A percentile compares a stretch with the other conserved stretches of the same genome.
Evolutionary conservation across 2,113 vertebrate species (phyloP).

Genomic region (Sciurus niger): DNA sequence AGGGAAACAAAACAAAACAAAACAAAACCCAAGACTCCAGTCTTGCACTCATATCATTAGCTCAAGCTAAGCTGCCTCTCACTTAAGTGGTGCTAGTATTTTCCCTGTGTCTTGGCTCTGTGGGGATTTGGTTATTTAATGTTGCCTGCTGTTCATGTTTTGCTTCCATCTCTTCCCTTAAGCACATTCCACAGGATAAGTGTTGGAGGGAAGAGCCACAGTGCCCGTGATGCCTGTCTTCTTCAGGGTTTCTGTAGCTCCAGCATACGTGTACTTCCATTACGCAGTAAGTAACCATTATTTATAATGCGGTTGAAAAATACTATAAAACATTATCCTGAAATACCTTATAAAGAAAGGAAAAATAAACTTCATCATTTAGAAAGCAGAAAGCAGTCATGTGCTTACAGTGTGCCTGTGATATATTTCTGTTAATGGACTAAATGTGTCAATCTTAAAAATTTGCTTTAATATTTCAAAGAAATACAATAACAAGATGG

Average conservation of each 20-base stretch:
- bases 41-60: slow-evolving; percentile 59
- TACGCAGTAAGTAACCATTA: slow-evolving; percentile 48
- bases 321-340: background rate
- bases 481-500: slow-evolving; percentile 4
- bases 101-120: background rate
- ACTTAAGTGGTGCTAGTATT: background rate
- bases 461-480: slow-evolving; percentile 59
- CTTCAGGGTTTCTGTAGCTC: background rate
- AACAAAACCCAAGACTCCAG: slow-evolving; percentile 58
- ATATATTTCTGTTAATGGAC: background rate
- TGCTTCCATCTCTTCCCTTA: slow-evolving; percentile 38
- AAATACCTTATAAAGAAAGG: background rate
- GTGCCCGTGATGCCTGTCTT: slow-evolving; percentile 29
- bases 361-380: background rate
- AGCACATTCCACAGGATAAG: background rate
- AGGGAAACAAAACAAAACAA: slow-evolving; percentile 36
- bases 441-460: slow-evolving; percentile 32
- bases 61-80: background rate
- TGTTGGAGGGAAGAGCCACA: background rate
- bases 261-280: background rate
- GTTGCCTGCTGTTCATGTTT: slow-evolving; percentile 62
- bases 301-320: slow-evolving; percentile 66
- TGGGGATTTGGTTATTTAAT: slow-evolving; percentile 65
- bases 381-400: background rate
- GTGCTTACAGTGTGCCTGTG: background rate